Evolutionary conservation across 2,797 vertebrate genomes (phyloP).

Genomic region (Delichon dasypus): DNA sequence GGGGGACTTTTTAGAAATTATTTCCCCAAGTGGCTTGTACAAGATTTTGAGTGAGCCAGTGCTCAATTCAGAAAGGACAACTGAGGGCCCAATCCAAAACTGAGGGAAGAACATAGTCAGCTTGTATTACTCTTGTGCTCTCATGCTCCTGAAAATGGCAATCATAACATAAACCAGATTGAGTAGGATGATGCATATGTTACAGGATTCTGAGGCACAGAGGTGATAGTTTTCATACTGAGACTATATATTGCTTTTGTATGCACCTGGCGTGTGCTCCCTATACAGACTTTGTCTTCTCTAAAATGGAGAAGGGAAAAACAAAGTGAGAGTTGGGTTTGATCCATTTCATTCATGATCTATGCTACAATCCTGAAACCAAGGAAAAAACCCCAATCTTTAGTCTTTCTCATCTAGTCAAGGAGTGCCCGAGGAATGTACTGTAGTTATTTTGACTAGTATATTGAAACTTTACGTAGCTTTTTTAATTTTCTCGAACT

Average conservation of each 20-base stretch:
- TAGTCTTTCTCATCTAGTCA: background rate
- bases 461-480: background rate
- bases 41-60: background rate
- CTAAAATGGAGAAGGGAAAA: background rate
- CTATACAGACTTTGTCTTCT: background rate
- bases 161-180: background rate
- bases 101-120: accelerated
- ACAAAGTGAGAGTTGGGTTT: background rate
- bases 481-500: background rate
- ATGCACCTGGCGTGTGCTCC: background rate
- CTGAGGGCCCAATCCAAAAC: background rate
- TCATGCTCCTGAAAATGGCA: background rate
- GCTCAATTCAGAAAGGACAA: background rate
- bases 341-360: background rate
- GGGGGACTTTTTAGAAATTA: conserved; percentile 49
- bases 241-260: conserved; percentile 17
- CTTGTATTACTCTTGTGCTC: background rate
- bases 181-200: background rate
- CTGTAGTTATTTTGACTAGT: background rate
- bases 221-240: conserved; percentile 28
- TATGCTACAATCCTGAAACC: background rate
- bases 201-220: background rate
- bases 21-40: conserved; percentile 15
- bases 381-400: background rate
- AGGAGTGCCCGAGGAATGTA: accelerated